These are phyloP conservation scores for Dromiciops gliroides DNA, from an alignment of 2,113 vertebrate species.

Conservation along the genomic window DNA sequence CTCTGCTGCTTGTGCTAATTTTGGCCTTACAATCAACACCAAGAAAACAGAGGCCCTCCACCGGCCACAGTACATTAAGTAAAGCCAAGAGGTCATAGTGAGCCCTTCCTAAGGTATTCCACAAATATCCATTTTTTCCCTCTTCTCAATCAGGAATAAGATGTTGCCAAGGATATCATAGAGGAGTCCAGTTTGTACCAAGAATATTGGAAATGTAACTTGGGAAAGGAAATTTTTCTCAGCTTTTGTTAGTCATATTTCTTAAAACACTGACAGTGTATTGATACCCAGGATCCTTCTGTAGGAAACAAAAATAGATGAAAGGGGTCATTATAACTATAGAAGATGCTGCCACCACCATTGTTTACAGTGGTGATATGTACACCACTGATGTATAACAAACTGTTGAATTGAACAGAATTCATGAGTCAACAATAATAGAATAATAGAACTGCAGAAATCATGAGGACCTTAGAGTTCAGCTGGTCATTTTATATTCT, in stretches of 20 bases:
- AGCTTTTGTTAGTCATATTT: neutral
- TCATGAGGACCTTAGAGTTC: neutral
- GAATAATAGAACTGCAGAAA: neutral
- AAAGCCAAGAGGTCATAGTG: neutral
- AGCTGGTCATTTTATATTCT: neutral
- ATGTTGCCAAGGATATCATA: neutral
- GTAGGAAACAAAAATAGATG: neutral
- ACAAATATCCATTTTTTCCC: neutral
- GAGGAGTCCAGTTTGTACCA: neutral
- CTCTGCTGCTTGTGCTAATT: neutral
- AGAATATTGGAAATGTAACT: constrained; percentile 2
- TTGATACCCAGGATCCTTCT: neutral
- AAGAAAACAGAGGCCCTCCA: too few species aligned
- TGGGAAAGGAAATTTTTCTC: neutral
- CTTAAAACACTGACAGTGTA: neutral
- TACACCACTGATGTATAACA: neutral
- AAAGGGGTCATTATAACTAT: neutral
- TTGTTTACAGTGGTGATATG: neutral
- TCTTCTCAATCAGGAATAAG: neutral
- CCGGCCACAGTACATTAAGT: neutral
- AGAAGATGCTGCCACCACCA: too few species aligned
- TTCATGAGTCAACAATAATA: neutral
- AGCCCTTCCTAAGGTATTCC: neutral
- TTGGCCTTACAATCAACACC: neutral
- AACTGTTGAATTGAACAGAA: neutral